Percentiles rank a stretch among this genome's conserved stretches.
Conservation (phyloP, 92 coral and sea anemone genomes). For the Plumapathes pennacea region DNA sequence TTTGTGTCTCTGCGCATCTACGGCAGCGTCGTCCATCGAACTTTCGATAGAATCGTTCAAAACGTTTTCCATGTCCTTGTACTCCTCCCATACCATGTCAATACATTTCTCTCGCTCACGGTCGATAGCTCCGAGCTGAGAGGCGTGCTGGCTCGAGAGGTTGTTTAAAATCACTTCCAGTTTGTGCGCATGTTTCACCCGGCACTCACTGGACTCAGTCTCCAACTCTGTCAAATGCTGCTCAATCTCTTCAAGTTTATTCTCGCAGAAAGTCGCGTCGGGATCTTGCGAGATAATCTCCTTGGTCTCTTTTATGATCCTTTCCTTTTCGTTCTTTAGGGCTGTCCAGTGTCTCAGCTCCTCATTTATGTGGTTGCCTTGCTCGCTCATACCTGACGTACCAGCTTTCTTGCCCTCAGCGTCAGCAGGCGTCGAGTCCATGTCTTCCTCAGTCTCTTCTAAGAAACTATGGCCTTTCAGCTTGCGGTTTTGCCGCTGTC, state of each 20-base stretch:
- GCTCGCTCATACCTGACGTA: neutral
- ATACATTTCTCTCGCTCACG: conserved; percentile 60
- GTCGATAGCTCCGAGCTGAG: conserved; percentile 53
- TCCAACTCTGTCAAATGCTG: conserved; percentile 59
- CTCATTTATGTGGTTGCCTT: conserved; percentile 5
- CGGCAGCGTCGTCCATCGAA: conserved; percentile 19
- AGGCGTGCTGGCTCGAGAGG: conserved; percentile 55
- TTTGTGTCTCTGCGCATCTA: conserved; percentile 44
- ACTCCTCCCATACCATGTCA: conserved; percentile 57
- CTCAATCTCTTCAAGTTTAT: conserved; percentile 64
- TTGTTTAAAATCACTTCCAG: conserved; percentile 65
- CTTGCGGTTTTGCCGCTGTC: conserved; percentile 43
- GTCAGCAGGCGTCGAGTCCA: neutral
- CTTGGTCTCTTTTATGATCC: conserved; percentile 49
- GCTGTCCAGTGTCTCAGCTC: conserved; percentile 39
- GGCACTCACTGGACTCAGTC: conserved; percentile 43
- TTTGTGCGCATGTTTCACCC: conserved; percentile 70
- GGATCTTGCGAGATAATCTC: conserved; percentile 50
- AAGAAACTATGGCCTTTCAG: conserved; percentile 8
- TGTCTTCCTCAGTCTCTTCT: conserved; percentile 8
- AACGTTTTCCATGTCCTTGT: conserved; percentile 53
- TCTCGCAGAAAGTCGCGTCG: conserved; percentile 57
- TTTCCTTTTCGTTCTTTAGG: conserved; percentile 63
- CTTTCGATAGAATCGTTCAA: conserved; percentile 25
- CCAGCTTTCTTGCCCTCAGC: conserved; percentile 5